Conservation (phyloP, 2,888 invertebrate genomes). For the Ichneumoninae sp. region DNA sequence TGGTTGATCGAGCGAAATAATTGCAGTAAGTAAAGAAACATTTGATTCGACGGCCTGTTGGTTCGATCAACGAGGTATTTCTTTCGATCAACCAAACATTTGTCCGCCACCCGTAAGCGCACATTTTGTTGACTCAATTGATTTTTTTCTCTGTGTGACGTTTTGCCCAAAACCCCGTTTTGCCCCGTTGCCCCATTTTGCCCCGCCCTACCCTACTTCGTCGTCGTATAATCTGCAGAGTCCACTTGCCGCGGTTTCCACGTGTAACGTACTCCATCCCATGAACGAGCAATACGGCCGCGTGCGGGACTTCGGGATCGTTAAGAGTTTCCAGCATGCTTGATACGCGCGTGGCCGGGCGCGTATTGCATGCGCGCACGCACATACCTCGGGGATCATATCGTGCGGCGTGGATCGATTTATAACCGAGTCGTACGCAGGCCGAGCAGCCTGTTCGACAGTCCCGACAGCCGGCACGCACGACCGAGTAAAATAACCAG, state of each 20-base stretch:
- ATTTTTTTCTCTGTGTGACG: too few relatives aligned
- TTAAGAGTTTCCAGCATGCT: conserved; percentile 6
- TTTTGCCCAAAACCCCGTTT: too few relatives aligned
- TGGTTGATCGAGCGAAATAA: too few relatives aligned
- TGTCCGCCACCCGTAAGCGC: too few relatives aligned
- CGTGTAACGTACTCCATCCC: not conserved
- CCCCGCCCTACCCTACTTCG: not conserved
- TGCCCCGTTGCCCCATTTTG: too few relatives aligned
- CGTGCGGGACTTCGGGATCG: conserved; percentile 4
- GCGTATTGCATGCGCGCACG: not conserved
- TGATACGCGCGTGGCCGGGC: too few relatives aligned
- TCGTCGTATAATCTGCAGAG: not conserved
- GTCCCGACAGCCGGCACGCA: conserved; percentile 26
- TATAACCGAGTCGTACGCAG: conserved; percentile 34
- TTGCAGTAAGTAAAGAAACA: too few relatives aligned
- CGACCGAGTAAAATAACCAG: conserved; percentile 3
- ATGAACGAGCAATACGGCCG: conserved; percentile 7
- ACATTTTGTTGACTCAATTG: too few relatives aligned
- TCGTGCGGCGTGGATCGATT: conserved; percentile 40
- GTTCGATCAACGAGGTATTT: too few relatives aligned
- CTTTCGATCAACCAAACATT: too few relatives aligned
- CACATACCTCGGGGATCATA: conserved; percentile 13
- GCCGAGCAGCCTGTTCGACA: conserved; percentile 33
- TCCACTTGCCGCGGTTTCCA: not conserved
- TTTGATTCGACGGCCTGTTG: too few relatives aligned